Percentiles rank a stretch among this genome's conserved stretches.
phyloP scores from a whole-genome alignment of 2,797 vertebrate genomes.

The Aldrovandia affinis region DNA sequence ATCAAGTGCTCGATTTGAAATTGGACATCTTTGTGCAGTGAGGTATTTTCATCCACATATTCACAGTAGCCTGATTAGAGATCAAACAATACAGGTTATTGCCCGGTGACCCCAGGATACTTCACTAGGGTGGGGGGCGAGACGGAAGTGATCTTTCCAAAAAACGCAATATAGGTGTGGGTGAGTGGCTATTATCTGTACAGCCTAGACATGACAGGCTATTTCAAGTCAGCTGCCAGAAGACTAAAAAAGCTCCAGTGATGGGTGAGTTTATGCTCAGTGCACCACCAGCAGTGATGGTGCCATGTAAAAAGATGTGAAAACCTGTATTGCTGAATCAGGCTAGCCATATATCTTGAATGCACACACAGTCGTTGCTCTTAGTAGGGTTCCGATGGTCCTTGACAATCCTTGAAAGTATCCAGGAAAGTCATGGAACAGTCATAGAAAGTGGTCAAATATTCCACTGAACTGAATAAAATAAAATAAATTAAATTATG shows the following conservation, averaged over 20 bases:
- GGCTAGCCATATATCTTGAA: not conserved
- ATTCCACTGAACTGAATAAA: too few relatives aligned
- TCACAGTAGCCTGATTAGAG: slow-evolving; percentile 48
- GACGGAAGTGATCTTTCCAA: not conserved
- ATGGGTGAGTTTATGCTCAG: not conserved
- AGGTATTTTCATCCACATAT: slow-evolving; percentile 40
- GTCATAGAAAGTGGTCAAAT: too few relatives aligned
- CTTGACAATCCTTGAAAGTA: too few relatives aligned
- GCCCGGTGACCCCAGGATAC: slow-evolving; percentile 36
- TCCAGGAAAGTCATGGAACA: too few relatives aligned
- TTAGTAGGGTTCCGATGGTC: too few relatives aligned
- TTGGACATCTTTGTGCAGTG: slow-evolving; percentile 38
- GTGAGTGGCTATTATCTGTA: not conserved
- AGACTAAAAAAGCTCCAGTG: not conserved
- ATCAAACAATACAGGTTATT: slow-evolving; percentile 37
- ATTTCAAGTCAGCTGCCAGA: not conserved
- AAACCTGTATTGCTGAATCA: not conserved
- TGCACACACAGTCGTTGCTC: not conserved
- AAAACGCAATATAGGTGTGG: not conserved
- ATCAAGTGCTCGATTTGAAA: slow-evolving; percentile 42
- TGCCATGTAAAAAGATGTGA: not conserved
- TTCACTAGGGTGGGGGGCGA: not conserved
- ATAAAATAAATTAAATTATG: too few relatives aligned
- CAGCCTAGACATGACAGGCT: not conserved
- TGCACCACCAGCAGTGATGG: not conserved